Conservation (phyloP, 2,797 vertebrate genomes). For the Ptychadena robeensis region DNA sequence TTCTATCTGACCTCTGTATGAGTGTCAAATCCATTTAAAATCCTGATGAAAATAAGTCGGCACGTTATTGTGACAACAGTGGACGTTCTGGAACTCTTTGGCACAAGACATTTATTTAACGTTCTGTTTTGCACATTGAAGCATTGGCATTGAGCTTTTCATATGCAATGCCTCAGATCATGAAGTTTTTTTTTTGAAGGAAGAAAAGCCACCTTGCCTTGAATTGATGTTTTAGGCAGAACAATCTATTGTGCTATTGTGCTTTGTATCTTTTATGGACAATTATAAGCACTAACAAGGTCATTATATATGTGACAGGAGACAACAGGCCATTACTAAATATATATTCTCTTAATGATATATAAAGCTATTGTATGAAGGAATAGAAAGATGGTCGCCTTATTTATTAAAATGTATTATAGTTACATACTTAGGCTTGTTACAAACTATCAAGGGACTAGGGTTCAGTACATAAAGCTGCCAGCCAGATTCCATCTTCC, state of each 20-base stretch:
- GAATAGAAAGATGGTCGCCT: conserved; percentile 9
- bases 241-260: conserved; percentile 24
- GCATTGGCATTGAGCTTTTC: conserved; percentile 1
- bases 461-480: not conserved
- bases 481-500: not conserved
- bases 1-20: too few species aligned
- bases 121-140: conserved; percentile 24
- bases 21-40: not conserved
- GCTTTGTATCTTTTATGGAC: conserved; percentile 40
- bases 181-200: conserved; percentile 12
- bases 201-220: conserved; percentile 31
- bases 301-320: not conserved
- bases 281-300: conserved; percentile 42
- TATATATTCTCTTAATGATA: not conserved
- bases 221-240: conserved; percentile 36
- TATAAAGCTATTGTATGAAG: conserved; percentile 16
- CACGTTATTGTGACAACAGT: not conserved
- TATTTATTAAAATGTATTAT: conserved; percentile 34
- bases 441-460: not conserved
- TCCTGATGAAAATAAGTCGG: not conserved
- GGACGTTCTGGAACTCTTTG: conserved; percentile 6
- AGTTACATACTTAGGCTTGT: not conserved
- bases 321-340: not conserved
- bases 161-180: conserved; percentile 42
- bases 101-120: not conserved